Percentiles rank a stretch among this genome's conserved stretches.
These are phyloP conservation scores for Carcharodon carcharias DNA, from an alignment of 2,797 vertebrate genomes.

Conservation along the genomic window DNA sequence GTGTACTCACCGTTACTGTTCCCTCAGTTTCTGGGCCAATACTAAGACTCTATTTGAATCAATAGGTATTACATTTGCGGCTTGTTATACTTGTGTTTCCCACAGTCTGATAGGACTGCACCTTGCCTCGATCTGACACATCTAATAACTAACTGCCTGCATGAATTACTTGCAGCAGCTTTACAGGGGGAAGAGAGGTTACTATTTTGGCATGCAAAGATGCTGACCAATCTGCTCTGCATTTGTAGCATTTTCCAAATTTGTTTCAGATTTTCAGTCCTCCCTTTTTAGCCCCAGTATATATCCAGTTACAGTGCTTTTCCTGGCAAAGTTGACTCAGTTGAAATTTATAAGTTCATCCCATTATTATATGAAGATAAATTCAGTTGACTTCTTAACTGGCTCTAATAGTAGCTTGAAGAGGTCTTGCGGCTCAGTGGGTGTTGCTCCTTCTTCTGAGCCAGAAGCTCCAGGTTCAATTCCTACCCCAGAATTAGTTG, in stretches of 20 bases:
- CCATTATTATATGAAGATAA: not conserved
- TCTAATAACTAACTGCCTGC: not conserved
- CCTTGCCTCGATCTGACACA: not conserved
- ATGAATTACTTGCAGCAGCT: not conserved
- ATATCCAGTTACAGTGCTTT: not conserved
- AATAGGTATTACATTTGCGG: not conserved
- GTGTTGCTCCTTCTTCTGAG: no score
- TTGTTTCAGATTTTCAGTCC: not conserved
- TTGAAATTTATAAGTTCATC: not conserved
- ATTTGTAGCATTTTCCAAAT: not conserved
- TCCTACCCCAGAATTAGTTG: no score
- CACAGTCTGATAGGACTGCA: not conserved
- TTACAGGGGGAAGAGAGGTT: not conserved
- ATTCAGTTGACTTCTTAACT: not conserved
- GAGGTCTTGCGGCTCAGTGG: no score
- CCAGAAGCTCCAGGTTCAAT: no score
- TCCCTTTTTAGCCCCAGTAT: not conserved
- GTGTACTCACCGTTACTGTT: not conserved
- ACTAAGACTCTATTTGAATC: no score
- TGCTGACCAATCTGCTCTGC: not conserved
- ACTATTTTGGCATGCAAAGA: not conserved
- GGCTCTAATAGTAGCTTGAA: not conserved
- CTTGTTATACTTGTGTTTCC: not conserved
- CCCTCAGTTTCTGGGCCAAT: not conserved
- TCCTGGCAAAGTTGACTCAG: not conserved